Percentiles rank a stretch among this genome's conserved stretches.
Evolutionary conservation across 2,797 vertebrate species (phyloP).

Genomic region (Scomberomorus guttatus): DNA sequence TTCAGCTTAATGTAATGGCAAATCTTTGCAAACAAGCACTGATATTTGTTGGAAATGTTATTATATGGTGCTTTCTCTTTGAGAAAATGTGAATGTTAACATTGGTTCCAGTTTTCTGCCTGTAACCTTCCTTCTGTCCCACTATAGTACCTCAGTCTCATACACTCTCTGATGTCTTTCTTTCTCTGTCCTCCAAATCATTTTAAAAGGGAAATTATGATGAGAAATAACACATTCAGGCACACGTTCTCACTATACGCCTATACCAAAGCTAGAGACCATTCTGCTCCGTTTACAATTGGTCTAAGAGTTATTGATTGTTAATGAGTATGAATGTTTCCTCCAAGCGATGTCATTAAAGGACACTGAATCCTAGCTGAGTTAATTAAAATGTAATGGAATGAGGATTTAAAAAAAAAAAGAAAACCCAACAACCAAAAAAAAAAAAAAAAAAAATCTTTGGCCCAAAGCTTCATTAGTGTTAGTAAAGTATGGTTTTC

Average conservation of each 20-base stretch:
- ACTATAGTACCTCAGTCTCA: neutral
- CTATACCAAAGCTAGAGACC: neutral
- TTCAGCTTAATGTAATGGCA: neutral
- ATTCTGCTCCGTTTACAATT: conserved; percentile 35
- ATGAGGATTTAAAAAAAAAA: conserved; percentile 37
- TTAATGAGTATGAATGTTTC: conserved; percentile 65
- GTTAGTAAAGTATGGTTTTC: conserved; percentile 50
- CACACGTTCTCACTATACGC: conserved; percentile 5
- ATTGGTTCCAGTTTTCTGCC: neutral
- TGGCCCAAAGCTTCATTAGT: conserved; percentile 42
- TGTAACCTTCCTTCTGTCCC: neutral
- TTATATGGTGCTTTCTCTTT: neutral
- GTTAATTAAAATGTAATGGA: conserved; percentile 73
- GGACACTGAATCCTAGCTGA: conserved; percentile 62
- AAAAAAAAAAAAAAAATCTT: neutral
- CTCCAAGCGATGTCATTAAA: conserved; percentile 64
- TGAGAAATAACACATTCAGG: conserved; percentile 13
- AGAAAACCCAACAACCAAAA: neutral
- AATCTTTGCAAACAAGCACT: neutral
- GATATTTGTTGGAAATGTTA: neutral
- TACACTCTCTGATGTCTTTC: neutral
- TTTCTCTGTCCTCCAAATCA: neutral
- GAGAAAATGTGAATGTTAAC: neutral
- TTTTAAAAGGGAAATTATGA: conserved; percentile 9
- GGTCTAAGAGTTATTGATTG: conserved; percentile 57